A percentile compares a stretch with the other conserved stretches of the same genome.
Evolutionary conservation across 2,888 invertebrate genomes (phyloP).

Genomic region (Xestobium rufovillosum): DNA sequence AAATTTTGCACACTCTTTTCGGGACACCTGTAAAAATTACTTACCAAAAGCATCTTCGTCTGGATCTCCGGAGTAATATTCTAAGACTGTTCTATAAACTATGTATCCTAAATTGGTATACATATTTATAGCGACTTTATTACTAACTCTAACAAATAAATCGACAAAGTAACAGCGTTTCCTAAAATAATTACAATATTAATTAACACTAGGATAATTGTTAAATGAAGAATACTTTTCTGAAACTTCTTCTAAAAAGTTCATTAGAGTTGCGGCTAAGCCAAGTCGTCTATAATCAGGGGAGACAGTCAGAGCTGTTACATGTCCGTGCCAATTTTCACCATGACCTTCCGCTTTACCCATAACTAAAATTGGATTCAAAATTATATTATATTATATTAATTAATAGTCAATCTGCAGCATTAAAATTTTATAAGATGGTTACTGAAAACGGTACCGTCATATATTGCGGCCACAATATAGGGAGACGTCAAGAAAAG

Average conservation of each 20-base stretch:
- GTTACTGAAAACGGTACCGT: too few relatives aligned
- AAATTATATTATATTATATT: background rate
- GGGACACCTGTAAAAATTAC: conserved; percentile 14
- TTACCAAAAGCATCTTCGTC: conserved; percentile 99
- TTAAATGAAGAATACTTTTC: conserved; percentile 64
- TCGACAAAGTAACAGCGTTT: conserved; percentile 97
- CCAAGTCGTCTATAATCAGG: conserved; percentile 90
- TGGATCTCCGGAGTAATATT: conserved; percentile 96
- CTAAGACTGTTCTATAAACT: conserved; percentile 90
- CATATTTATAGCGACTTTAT: conserved; percentile 96
- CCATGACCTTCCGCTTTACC: conserved; percentile 96
- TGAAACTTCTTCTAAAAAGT: conserved; percentile 88
- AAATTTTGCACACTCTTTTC: background rate
- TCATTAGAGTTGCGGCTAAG: conserved; percentile 89
- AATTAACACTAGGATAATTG: conserved; percentile 5
- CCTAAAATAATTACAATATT: conserved; percentile 49
- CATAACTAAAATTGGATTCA: conserved; percentile 68
- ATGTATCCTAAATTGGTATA: conserved; percentile 94
- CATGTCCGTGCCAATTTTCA: conserved; percentile 99
- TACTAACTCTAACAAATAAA: conserved; percentile 95
- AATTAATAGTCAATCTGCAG: too few relatives aligned
- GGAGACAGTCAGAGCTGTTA: conserved; percentile 94
- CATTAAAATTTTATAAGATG: too few relatives aligned
- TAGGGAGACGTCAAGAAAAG: too few relatives aligned
- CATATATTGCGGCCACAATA: too few relatives aligned